phyloP scores from a whole-genome alignment of 2,888 invertebrate genomes.

The Xestobium rufovillosum region DNA sequence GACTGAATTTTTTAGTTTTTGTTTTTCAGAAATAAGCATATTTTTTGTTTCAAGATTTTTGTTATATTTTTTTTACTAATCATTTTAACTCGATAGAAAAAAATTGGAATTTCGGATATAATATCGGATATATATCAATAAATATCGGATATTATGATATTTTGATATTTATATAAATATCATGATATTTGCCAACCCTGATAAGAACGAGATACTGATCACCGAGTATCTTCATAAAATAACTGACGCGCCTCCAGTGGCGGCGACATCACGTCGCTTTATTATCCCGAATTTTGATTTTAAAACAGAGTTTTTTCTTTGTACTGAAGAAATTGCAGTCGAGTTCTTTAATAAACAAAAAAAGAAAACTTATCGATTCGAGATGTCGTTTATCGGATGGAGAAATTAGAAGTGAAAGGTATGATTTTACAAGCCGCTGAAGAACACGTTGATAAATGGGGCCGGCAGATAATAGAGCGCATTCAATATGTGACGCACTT shows the following conservation, averaged over 20 bases:
- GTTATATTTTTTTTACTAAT: too few species aligned
- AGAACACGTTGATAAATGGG: conserved; percentile 13
- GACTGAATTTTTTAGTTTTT: too few species aligned
- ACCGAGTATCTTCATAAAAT: conserved; percentile 4
- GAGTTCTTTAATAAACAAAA: conserved; percentile 11
- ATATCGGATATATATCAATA: conserved; percentile 14
- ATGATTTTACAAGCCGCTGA: conserved; percentile 3
- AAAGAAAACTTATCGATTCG: conserved; percentile 5
- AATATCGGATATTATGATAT: too few species aligned
- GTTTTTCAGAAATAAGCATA: too few species aligned
- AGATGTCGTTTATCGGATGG: not conserved
- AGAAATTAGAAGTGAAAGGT: not conserved
- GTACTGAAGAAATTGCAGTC: conserved; percentile 11
- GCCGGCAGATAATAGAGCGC: conserved; percentile 9
- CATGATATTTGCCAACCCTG: too few species aligned
- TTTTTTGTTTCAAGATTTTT: too few species aligned
- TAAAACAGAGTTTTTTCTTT: conserved; percentile 12
- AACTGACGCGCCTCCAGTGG: conserved; percentile 5
- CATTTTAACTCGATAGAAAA: too few species aligned
- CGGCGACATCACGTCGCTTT: conserved; percentile 10
- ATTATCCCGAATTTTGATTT: conserved; percentile 9
- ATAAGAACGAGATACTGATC: conserved; percentile 16
- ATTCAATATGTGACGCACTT: conserved; percentile 13
- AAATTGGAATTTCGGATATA: too few species aligned
- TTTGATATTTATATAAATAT: too few species aligned